Evolutionary conservation across 2,113 vertebrate species (phyloP).

Genomic region (Thinocorus orbignyianus): DNA sequence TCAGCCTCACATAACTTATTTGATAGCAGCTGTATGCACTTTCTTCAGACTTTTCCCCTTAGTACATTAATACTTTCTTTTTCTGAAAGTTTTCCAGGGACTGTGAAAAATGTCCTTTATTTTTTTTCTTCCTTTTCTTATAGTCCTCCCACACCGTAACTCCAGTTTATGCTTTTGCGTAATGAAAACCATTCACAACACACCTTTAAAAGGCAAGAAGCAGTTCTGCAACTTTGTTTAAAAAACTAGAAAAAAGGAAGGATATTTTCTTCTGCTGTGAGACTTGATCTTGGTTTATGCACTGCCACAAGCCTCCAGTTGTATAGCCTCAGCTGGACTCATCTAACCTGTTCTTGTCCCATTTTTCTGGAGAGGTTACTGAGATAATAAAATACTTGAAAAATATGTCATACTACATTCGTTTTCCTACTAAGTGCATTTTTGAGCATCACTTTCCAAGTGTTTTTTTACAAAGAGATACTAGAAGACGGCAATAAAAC

Average conservation of each 20-base stretch:
- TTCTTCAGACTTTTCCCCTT: not conserved
- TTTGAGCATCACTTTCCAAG: not conserved
- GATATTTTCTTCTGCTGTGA: not conserved
- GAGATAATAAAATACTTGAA: not conserved
- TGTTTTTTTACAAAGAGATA: not conserved
- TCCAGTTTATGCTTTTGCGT: not conserved
- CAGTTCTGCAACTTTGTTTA: not conserved
- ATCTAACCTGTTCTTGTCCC: not conserved
- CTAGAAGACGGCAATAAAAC: not conserved
- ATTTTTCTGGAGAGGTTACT: not conserved
- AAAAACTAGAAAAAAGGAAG: not conserved
- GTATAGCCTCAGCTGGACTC: not conserved
- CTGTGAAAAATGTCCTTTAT: not conserved
- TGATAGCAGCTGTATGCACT: constrained; percentile 3
- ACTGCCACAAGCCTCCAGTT: not conserved
- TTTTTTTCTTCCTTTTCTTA: not conserved
- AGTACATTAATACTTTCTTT: not conserved
- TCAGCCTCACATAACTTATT: constrained; percentile 10
- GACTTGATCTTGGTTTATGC: not conserved
- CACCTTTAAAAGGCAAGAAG: not conserved
- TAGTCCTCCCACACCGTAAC: not conserved
- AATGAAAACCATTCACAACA: not conserved
- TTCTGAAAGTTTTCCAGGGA: not conserved
- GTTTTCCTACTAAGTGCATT: not conserved
- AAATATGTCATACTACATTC: not conserved